Base-by-base conservation (phyloP, 2,888 invertebrate species). In the Polyommatus iphigenia region DNA sequence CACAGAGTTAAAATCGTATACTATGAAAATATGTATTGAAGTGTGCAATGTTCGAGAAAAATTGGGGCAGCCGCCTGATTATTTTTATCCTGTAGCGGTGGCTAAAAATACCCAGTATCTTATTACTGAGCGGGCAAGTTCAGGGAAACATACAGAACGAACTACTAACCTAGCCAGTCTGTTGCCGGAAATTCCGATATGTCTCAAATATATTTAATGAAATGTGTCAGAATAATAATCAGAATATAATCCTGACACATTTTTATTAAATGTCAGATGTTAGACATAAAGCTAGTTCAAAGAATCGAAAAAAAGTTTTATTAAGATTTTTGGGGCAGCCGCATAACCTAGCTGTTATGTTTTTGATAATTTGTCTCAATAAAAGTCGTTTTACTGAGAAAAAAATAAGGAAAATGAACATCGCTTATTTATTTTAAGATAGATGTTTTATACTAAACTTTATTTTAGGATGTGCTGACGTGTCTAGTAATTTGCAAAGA, bases 111-210 rank as follows among this genome's bases (percentile, higher is more conserved):
- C 80, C 24, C 77, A 78, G 79, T 81, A 80, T 83, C 82, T 81
- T 80, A 81, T 83, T 83, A 82, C 82, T 80, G 79, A 82, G 85
- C 87, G 89, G 83, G 87, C 92, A 92, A 92, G 92, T 92, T 92
- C 92, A 92, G 87, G 92, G 91, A 91, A 91, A 90, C 85, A 88
- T 90, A 89, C 89, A 87, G 87, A 88, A 88, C 89, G 77, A 77
- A 54, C 75, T 50, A 24, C 54, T 75, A 54, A 54, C 75, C 75
- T 29, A 73, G 75, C 75, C 15, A 18, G 7, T 10, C 1, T 75
- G 20, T 20, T 75, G 50, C 24, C 75, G 20, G 50, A 29, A 54
- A 75, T 29, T 41, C 71, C 71, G 32, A 71, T 36, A 41, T n/a
- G 71, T 72, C 41, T n/a, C 36, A 72, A 72, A 71, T 32, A 71